phyloP scores from a whole-genome alignment of 2,888 invertebrate genomes.

The Sycophila texana region DNA sequence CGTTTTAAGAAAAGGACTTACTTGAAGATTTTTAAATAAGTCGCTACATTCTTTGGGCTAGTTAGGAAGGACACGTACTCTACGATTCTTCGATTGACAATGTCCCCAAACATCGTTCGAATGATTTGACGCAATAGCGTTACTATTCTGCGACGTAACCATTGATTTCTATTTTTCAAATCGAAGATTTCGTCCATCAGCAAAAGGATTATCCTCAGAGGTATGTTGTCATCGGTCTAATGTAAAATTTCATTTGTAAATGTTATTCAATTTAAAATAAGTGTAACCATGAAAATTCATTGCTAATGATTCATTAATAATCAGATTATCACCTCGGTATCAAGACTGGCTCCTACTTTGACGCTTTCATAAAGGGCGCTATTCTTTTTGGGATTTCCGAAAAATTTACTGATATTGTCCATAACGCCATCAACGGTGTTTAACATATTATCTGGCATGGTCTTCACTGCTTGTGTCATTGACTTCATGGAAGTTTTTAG shows the following conservation, averaged over 20 bases:
- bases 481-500: conserved; percentile 88
- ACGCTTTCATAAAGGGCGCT: conserved; percentile 75
- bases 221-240: conserved; percentile 85
- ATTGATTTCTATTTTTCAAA: conserved; percentile 87
- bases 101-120: conserved; percentile 88
- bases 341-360: conserved; percentile 78
- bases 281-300: conserved; percentile 6
- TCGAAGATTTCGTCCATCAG: conserved; percentile 92
- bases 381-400: conserved; percentile 77
- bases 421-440: conserved; percentile 91
- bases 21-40: conserved; percentile 91
- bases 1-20: conserved; percentile 76
- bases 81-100: conserved; percentile 90
- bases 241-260: conserved; percentile 58
- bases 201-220: conserved; percentile 86
- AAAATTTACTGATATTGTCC: conserved; percentile 88
- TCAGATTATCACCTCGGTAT: conserved; percentile 77
- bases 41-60: conserved; percentile 91
- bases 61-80: conserved; percentile 92
- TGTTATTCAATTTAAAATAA: conserved; percentile 14
- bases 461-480: conserved; percentile 85
- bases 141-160: conserved; percentile 87
- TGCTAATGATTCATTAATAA: neutral
- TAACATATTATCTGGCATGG: conserved; percentile 91
- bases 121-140: conserved; percentile 86